Evolutionary conservation across 2,113 vertebrate genomes (phyloP), one percentile per base, ranked within the genome.

Genomic region (Eptesicus fuscus): DNA sequence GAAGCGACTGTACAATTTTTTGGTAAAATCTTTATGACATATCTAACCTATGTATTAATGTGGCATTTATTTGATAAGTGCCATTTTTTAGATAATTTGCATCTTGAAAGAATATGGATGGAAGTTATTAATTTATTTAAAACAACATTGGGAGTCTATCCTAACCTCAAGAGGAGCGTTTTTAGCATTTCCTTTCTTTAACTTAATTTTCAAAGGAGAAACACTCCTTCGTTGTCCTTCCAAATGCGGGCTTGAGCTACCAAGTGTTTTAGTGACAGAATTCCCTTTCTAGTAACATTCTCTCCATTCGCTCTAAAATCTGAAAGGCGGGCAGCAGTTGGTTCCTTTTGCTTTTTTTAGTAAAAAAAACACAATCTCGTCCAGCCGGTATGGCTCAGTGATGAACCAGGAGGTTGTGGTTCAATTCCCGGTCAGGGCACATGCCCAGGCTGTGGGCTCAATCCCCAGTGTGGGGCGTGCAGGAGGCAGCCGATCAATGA

Each of bases 91-190:
- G 37, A 11, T 51, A 92, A 92, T 9, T 80, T 88, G 40, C 30
- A 73, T 83, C 67, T 95, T 95, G 73, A 93, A 85, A 80, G 37
- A 91, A 82, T 59, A 51, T 69, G 65, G n/a, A 56, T 71, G 61
- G 37, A 86, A 83, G 44, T 28, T 44, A 67, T 22, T 37, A 47
- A 63, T 82, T 88, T 73, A 53, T 76, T 93, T 44, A 35, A 53
- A 23, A 79, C 23, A 28, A 22, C 14, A 44, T 40, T 63, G 44
- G 13, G 59, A 86, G 6, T 51, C 76, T 59, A 0, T 22, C 35
- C 30, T 95, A 77, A 67, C 22, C 51, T 80, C n/a, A 11, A 47
- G 56, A 70, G 23, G 16, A 2, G 14, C 17, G 20, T 63, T 37
- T 53, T 88, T 42, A 92, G 84, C 35, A 35, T 70, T 84, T 93